Evolutionary conservation across 2,888 invertebrate genomes (phyloP).

Genomic region (Campoplex nolae): DNA sequence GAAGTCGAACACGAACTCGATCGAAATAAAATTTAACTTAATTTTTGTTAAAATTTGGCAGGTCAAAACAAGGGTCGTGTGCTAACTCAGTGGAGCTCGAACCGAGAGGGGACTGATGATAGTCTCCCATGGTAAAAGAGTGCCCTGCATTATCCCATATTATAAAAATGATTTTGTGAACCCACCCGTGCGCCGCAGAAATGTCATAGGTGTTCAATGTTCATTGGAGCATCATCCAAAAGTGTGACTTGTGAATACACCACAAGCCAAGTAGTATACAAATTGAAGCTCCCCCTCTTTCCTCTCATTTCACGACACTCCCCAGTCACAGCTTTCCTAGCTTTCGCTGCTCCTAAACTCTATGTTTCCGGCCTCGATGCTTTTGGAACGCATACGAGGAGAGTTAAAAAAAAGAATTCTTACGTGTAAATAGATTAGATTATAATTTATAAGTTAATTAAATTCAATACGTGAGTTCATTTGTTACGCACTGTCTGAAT

Average conservation of each 20-base stretch:
- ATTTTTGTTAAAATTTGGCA: too few relatives aligned
- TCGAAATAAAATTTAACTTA: too few relatives aligned
- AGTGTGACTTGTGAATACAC: neutral
- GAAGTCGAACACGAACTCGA: too few relatives aligned
- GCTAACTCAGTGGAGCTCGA: too few relatives aligned
- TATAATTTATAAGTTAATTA: slow-evolving; percentile 78
- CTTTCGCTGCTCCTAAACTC: slow-evolving; percentile 12
- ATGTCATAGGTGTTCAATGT: slow-evolving; percentile 20
- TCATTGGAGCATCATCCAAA: slow-evolving; percentile 4
- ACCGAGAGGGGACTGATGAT: too few relatives aligned
- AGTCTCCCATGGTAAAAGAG: too few relatives aligned
- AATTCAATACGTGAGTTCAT: slow-evolving; percentile 58
- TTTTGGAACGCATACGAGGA: slow-evolving; percentile 72
- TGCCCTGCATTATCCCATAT: too few relatives aligned
- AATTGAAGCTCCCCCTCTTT: neutral
- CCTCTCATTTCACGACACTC: slow-evolving; percentile 6
- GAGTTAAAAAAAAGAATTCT: slow-evolving; percentile 56
- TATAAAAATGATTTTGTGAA: neutral
- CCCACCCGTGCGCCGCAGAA: neutral
- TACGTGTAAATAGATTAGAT: slow-evolving; percentile 78
- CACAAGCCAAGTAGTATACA: slow-evolving; percentile 2
- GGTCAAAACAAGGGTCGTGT: too few relatives aligned
- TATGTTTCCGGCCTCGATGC: slow-evolving; percentile 62
- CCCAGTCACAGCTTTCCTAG: neutral
- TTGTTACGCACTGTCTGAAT: slow-evolving; percentile 45